Base-by-base conservation (phyloP, 2,888 invertebrate species). In the Atrina japonica region DNA sequence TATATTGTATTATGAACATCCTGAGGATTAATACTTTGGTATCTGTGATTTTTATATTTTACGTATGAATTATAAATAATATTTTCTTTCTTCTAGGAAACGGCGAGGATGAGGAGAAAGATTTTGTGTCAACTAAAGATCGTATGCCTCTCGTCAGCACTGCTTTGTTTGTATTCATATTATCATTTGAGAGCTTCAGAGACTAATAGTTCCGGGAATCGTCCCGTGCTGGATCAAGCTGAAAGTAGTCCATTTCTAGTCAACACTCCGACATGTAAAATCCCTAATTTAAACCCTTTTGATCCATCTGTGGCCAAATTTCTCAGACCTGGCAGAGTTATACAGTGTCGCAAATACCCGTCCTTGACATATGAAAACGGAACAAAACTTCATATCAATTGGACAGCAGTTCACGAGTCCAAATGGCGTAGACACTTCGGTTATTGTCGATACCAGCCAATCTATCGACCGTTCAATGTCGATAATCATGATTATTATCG, bases 201-300 rank as follows among this genome's bases (percentile, higher is more conserved):
- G 35, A 35, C 35, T 7, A 35, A 35, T 35, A 7, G 6, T 5
- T 11, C 35, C 6, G 35, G 11, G 35, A 5, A 35, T 11, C 5
- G 5, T 11, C 11, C 35, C 5, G 35, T 5, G 5, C 35, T 35
- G 5, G 35, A 35, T 35, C 6, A 35, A 7, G 5, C 35, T 5
- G 35, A 35, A 35, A 21, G 35, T 2, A 56, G 40, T 3, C 49
- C 49, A 14, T 86, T 82, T 58, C 73, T 88, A 0, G 85, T 89
- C 0, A 80, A 89, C 66, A 88, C 87, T 0, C 70, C 81, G 0
- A 70, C 82, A 16, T 89, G 89, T 66, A 83, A 82, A 59, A 88
- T 89, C 27, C 88, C 87, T 0, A 81, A 88, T 52, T 67, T 88
- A 0, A 85, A 88, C 49, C 88, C 88, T 0, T 86, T 83, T 56